A percentile compares a stretch with the other conserved stretches of the same genome.
These are phyloP conservation scores for Chymomyza fuscimana DNA, from an alignment of 2,888 invertebrate species.

Conservation along the genomic window DNA sequence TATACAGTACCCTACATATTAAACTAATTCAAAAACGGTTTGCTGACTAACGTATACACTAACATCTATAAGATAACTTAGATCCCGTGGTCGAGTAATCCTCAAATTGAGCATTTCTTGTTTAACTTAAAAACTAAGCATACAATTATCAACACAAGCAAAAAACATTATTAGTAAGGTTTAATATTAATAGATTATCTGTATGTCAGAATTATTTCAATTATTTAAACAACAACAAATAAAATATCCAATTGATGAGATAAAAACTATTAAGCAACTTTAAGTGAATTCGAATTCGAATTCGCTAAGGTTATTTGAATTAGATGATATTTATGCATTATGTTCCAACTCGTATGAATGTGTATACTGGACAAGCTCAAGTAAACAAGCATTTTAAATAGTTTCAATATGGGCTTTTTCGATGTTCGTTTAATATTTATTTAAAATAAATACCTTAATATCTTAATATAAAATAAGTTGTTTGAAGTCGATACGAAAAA, in stretches of 20 bases:
- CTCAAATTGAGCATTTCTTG: background rate
- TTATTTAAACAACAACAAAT: background rate
- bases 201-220: background rate
- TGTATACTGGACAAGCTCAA: background rate
- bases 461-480: background rate
- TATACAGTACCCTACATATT: too few relatives aligned
- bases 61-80: background rate
- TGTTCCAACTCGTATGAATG: background rate
- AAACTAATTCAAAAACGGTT: background rate
- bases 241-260: background rate
- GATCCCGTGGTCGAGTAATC: background rate
- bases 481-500: too few relatives aligned
- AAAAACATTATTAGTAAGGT: background rate
- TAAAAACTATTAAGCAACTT: background rate
- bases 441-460: background rate
- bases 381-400: background rate
- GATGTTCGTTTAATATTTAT: background rate
- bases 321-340: background rate
- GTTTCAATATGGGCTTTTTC: background rate
- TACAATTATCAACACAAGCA: background rate
- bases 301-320: background rate
- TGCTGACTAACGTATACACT: background rate
- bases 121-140: background rate
- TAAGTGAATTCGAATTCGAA: background rate
- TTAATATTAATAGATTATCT: background rate